Evolutionary conservation across 2,888 invertebrate species (phyloP), one percentile per base, ranked within the genome.

Genomic region (Yponomeuta sedellus): DNA sequence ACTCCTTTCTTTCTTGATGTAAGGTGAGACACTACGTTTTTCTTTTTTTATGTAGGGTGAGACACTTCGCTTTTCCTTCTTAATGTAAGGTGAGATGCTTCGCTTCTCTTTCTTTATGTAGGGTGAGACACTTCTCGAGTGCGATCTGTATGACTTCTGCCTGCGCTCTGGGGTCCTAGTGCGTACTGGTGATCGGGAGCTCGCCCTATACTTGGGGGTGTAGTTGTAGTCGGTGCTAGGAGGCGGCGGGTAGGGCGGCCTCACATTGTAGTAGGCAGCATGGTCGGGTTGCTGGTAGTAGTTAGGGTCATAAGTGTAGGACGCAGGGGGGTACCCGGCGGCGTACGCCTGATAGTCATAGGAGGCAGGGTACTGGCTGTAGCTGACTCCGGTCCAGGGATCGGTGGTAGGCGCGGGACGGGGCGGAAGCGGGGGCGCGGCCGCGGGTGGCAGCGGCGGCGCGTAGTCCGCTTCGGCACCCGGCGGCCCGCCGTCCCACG

Each of bases 401-500:
- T 65, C 72, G 72, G 69, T 76, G 74, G 73, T 71, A 67, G 71
- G 80, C 68, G 72, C 70, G 66, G 82, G 79, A 68, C 16, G 80
- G 80, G 67, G 81, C 78, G 77, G 34, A 8, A 34, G 80, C 72
- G 82, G 77, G 78, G 78, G 80, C 77, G 79, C 77, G 75, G 83
- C 81, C 78, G 77, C 83, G 75, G 75, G 84, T 82, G 82, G 83
- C 75, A 70, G 76, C 74, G 71, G 80, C 76, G 83, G 79, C 76
- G 78, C 83, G 87, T 91, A 88, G 79, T 88, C 92, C 75, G 80
- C 86, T 84, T 88, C 92, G 73, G 86, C 92, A 76, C 88, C 92
- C 75, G 86, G 92, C 80, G 92, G 92, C 79, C 90, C 90, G 81
- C 87, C 90, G 82, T 90, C 89, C 91, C 89, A 89, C 75, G 86